phyloP scores from a whole-genome alignment of 2,113 vertebrate species.

The Grammomys dolichurus region DNA sequence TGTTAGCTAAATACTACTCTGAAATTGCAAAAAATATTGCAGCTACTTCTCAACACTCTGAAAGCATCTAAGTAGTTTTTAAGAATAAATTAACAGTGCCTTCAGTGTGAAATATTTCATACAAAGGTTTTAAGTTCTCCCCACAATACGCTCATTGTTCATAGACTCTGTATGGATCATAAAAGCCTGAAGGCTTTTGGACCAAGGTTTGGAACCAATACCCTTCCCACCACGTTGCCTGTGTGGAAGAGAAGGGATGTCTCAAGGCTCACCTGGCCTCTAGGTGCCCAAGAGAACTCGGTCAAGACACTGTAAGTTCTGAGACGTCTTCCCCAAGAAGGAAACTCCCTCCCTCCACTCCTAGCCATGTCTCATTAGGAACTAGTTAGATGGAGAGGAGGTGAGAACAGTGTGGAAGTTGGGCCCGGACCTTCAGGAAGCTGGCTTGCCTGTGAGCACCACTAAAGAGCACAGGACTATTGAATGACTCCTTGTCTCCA shows the following conservation, averaged over 20 bases:
- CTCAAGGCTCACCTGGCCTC: neutral
- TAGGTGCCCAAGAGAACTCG: neutral
- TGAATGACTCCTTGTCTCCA: neutral
- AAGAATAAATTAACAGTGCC: neutral
- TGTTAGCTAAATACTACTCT: neutral
- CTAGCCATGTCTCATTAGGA: neutral
- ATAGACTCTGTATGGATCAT: neutral
- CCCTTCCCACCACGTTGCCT: neutral
- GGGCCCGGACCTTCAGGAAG: neutral
- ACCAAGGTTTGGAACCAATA: neutral
- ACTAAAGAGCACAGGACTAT: neutral
- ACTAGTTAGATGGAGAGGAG: too few relatives aligned
- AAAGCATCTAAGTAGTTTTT: conserved; percentile 96
- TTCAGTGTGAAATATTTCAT: conserved; percentile 19
- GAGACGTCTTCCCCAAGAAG: neutral
- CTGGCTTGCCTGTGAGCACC: neutral
- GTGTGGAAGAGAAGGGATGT: neutral
- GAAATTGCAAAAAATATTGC: conserved; percentile 88
- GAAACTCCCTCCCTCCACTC: neutral
- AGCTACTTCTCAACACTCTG: conserved; percentile 97
- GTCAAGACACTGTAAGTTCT: neutral
- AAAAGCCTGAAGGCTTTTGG: neutral
- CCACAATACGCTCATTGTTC: neutral
- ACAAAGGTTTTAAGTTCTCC: neutral
- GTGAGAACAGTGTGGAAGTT: neutral